Percentiles rank a stretch among this genome's conserved stretches.
These are phyloP conservation scores for Arctia plantaginis DNA, from an alignment of 2,888 invertebrate genomes.

Conservation along the genomic window DNA sequence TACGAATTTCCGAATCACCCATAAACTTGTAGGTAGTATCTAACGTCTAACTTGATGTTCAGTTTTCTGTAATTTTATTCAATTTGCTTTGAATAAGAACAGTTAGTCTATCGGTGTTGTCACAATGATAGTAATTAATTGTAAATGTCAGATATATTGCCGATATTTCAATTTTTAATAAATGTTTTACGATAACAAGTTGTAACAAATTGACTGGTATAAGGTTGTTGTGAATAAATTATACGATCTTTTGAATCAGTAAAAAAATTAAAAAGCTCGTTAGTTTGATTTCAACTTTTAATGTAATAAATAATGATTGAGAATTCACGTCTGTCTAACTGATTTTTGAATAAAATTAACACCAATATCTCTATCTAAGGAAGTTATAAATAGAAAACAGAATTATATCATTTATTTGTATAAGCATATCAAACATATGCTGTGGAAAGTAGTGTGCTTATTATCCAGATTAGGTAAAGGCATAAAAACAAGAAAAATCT, in stretches of 20 bases:
- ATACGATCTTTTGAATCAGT: neutral
- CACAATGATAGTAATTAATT: neutral
- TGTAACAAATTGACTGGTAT: neutral
- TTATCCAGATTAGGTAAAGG: neutral
- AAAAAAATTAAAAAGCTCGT: neutral
- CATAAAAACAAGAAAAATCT: neutral
- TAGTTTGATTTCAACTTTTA: neutral
- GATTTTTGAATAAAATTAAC: neutral
- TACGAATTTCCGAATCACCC: slow-evolving; percentile 8
- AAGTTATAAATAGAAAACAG: neutral
- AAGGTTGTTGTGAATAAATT: neutral
- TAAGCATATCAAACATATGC: neutral
- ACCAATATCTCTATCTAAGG: neutral
- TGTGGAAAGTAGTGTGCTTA: neutral
- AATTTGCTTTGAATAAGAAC: slow-evolving; percentile 12
- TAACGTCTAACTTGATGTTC: slow-evolving; percentile 13
- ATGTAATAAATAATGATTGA: neutral
- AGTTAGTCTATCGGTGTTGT: neutral
- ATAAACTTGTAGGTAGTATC: slow-evolving; percentile 17
- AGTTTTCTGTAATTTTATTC: slow-evolving; percentile 8
- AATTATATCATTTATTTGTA: neutral
- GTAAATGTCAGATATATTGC: neutral
- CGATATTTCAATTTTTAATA: neutral
- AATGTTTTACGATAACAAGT: slow-evolving; percentile 2
- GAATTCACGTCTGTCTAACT: neutral